Percentiles rank a stretch among this genome's conserved stretches.
These are phyloP conservation scores for Lamellibrachia columna DNA, from an alignment of 2,888 invertebrate genomes.

Conservation along the genomic window DNA sequence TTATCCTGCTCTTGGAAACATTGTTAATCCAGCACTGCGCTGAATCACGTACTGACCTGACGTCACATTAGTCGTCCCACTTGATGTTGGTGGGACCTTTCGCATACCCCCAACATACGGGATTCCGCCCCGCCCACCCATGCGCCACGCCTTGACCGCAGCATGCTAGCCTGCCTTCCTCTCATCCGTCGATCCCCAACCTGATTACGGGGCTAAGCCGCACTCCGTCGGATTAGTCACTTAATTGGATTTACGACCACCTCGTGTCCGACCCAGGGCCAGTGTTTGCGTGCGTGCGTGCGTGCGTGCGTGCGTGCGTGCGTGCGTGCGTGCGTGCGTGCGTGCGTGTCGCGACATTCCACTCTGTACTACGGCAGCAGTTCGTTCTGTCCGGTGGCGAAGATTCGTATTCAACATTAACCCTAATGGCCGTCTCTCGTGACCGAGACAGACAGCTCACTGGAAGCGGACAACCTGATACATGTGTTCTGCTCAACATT, in stretches of 20 bases:
- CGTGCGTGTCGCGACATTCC: neutral
- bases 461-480: neutral
- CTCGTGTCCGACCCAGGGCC: neutral
- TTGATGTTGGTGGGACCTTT: neutral
- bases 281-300: neutral
- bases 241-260: constrained; percentile 5
- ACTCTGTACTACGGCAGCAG: neutral
- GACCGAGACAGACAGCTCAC: neutral
- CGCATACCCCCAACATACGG: neutral
- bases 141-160: neutral
- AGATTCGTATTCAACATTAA: neutral
- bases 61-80: too few relatives aligned
- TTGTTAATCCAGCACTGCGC: too few relatives aligned
- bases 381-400: neutral
- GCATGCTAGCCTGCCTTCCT: neutral
- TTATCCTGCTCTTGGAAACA: too few relatives aligned
- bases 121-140: neutral
- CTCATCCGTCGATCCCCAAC: constrained; percentile 1
- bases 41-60: too few relatives aligned
- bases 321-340: neutral
- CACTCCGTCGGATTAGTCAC: neutral
- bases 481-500: too few relatives aligned
- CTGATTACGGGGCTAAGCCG: neutral
- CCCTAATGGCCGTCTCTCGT: neutral
- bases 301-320: neutral